A percentile compares a stretch with the other conserved stretches of the same genome.
These are phyloP conservation scores for Antheraea mylitta DNA, from an alignment of 1,140 invertebrate genomes.

Conservation along the genomic window DNA sequence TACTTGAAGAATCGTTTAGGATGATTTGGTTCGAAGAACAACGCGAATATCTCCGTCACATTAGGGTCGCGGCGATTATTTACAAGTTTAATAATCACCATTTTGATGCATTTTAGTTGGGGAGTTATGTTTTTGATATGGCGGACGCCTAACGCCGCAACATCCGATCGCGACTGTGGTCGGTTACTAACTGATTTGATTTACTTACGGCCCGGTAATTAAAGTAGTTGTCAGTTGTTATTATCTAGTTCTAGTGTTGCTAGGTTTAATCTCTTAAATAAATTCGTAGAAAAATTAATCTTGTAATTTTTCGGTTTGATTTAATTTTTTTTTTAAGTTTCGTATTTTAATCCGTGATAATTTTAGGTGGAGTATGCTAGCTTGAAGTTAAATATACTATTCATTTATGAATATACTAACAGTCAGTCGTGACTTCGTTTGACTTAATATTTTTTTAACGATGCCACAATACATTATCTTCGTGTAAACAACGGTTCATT, in stretches of 20 bases:
- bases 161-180: not conserved
- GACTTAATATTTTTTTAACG: no score
- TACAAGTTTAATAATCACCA: conserved; percentile 49
- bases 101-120: conserved; percentile 67
- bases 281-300: no score
- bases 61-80: conserved; percentile 45
- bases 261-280: not conserved
- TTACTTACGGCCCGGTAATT: not conserved
- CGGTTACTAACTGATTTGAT: not conserved
- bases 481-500: no score
- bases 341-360: no score
- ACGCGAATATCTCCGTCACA: conserved; percentile 49
- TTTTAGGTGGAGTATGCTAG: no score
- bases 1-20: conserved; percentile 74
- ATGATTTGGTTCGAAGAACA: conserved; percentile 67
- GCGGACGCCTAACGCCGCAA: not conserved
- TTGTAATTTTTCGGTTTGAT: no score
- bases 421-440: no score
- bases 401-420: no score
- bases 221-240: not conserved
- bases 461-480: no score
- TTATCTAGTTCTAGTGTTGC: not conserved
- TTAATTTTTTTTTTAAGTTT: no score
- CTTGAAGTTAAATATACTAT: no score
- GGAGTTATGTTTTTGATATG: not conserved